Evolutionary conservation across 2,888 invertebrate species (phyloP).

Genomic region (Mythimna lalbum): DNA sequence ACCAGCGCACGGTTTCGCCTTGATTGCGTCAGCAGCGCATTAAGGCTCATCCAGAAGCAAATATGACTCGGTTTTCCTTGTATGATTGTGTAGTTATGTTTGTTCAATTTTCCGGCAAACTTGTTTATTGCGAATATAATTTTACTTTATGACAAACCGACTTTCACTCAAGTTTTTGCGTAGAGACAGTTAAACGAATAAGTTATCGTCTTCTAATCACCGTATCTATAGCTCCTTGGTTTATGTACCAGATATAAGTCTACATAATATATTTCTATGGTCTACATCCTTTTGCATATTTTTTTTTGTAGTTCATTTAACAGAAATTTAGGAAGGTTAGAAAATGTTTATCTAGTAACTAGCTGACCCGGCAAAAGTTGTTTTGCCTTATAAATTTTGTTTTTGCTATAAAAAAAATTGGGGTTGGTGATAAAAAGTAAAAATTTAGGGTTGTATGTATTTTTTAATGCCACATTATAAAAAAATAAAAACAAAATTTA

Average conservation of each 20-base stretch:
- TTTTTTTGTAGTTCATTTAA: not conserved
- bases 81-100: not conserved
- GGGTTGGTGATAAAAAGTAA: too few species aligned
- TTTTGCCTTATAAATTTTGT: too few species aligned
- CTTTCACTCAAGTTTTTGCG: not conserved
- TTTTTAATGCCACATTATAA: too few species aligned
- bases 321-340: not conserved
- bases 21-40: constrained; percentile 28
- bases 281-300: not conserved
- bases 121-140: not conserved
- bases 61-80: constrained; percentile 30
- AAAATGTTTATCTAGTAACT: too few species aligned
- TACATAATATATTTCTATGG: too few species aligned
- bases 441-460: too few species aligned
- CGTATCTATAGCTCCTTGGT: too few species aligned
- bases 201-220: not conserved
- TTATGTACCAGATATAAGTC: too few species aligned
- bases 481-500: too few species aligned
- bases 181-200: not conserved
- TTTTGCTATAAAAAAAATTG: too few species aligned
- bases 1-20: constrained; percentile 1
- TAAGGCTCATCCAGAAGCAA: constrained; percentile 13
- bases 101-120: not conserved
- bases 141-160: not conserved
- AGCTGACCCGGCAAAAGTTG: too few species aligned